A percentile compares a stretch with the other conserved stretches of the same genome.
These are phyloP conservation scores for Caenorhabditis sp. DNA, from an alignment of 2,888 invertebrate genomes.

Conservation along the genomic window DNA sequence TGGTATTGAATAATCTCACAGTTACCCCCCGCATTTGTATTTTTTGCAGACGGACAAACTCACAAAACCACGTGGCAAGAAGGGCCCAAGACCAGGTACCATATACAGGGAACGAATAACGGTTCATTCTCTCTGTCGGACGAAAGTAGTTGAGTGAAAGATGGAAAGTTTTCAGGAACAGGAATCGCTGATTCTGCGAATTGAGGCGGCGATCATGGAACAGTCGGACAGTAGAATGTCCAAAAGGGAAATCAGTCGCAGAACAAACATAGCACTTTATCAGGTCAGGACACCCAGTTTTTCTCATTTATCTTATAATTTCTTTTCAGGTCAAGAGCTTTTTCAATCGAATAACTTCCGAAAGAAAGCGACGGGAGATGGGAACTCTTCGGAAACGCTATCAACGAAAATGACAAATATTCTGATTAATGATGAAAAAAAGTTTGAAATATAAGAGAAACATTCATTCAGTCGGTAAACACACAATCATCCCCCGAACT, in stretches of 20 bases:
- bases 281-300: constrained; percentile 8
- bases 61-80: constrained; percentile 16
- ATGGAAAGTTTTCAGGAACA: background rate
- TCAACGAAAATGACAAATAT: background rate
- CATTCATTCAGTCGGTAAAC: too few species aligned
- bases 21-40: background rate
- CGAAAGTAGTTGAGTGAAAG: constrained; percentile 3
- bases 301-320: background rate
- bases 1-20: constrained; percentile 4
- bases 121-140: constrained; percentile 33
- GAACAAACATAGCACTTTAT: constrained; percentile 45
- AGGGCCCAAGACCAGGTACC: constrained; percentile 53
- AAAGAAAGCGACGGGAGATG: constrained; percentile 9
- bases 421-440: too few species aligned
- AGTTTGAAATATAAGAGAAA: too few species aligned
- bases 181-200: constrained; percentile 27
- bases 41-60: constrained; percentile 13
- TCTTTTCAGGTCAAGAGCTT: constrained; percentile 44
- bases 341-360: constrained; percentile 39
- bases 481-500: too few species aligned
- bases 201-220: constrained; percentile 30
- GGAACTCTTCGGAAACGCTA: background rate
- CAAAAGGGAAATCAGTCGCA: constrained; percentile 26
- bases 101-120: constrained; percentile 49
- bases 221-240: constrained; percentile 19